Base-by-base conservation (phyloP, 2,797 vertebrate species). In the Enoplosus armatus region DNA sequence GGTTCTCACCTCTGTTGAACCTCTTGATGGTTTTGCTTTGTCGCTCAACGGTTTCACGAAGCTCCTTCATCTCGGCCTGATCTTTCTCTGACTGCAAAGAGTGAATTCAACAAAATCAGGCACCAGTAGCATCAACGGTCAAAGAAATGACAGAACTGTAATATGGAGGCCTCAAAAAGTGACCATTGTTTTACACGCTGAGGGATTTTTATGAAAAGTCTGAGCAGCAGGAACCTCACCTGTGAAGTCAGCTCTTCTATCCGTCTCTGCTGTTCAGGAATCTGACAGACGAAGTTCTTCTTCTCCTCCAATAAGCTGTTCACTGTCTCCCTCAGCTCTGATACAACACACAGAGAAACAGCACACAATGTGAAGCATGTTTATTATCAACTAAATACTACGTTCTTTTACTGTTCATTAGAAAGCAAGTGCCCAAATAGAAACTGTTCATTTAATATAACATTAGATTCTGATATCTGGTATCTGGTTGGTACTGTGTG, bases 1-100 rank as follows among this genome's bases (percentile, higher is more conserved):
- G n/a, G n/a, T n/a, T n/a, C n/a, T 89, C 75, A 95, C 96, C 95
- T 94, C 96, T 92, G 84, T 96, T 96, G 60, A 96, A 96, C 48
- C 94, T 94, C 93, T 96, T 96, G 86, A 96, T 95, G 85, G 93
- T 95, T 86, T 94, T 95, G 50, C 18, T 92, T 76, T 96, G 95
- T 56, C 94, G 89, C n/a, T 95, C 91, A 0, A 94, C 86, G 14
- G 90, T 94, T 84, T 94, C 89, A 20, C 71, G 80, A 12, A 95
- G 92, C 67, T 95, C 93, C 89, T 93, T 93, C 89, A 94, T 92
- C 86, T 95, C 94, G 0, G 79, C 73, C 71, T 91, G 93, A 37
- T 94, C 90, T 67, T 88, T 94, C 89, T 95, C 92, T 0, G 89
- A 87, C 96, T 96, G 83, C 3, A 65, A 53, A 85, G 22, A 22